Percentiles rank a stretch among this genome's conserved stretches.
Conservation (phyloP, 2,888 invertebrate species). For the Chrysolina oricalcia region DNA sequence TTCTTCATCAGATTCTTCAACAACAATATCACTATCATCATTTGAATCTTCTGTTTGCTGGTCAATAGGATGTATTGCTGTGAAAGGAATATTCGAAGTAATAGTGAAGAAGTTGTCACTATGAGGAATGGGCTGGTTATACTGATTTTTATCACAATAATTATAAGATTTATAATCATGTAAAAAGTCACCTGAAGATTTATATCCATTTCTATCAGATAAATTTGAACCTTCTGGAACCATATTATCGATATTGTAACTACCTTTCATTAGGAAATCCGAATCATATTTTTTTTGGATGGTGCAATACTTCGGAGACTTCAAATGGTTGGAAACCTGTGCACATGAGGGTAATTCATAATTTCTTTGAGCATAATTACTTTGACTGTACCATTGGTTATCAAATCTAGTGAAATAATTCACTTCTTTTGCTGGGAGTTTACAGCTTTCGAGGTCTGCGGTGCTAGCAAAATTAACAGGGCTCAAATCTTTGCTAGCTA, state of each 20-base stretch:
- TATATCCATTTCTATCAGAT: conserved; percentile 37
- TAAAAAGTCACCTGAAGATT: conserved; percentile 36
- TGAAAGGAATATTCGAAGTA: conserved; percentile 42
- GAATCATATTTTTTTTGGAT: conserved; percentile 58
- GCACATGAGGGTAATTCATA: conserved; percentile 67
- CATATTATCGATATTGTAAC: conserved; percentile 47
- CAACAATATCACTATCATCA: conserved; percentile 69
- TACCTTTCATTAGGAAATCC: conserved; percentile 49
- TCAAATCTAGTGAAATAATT: conserved; percentile 57
- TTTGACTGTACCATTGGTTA: conserved; percentile 58
- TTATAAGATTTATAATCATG: conserved; percentile 45
- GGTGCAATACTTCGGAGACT: conserved; percentile 61
- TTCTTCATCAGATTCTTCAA: conserved; percentile 69
- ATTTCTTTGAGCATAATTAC: conserved; percentile 61
- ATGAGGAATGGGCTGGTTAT: conserved; percentile 36
- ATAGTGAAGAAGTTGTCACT: conserved; percentile 38
- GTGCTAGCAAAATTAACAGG: conserved; percentile 66
- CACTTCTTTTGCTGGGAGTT: conserved; percentile 57
- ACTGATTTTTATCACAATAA: conserved; percentile 48
- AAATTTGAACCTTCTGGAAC: conserved; percentile 43
- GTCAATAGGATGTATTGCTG: conserved; percentile 53
- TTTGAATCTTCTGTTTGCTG: conserved; percentile 65
- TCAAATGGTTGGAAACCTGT: conserved; percentile 56
- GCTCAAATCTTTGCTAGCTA: conserved; percentile 66
- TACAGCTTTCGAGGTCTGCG: conserved; percentile 64